Conservation (phyloP, 2,888 invertebrate genomes). For the Cataglyphis altisquamis region DNA sequence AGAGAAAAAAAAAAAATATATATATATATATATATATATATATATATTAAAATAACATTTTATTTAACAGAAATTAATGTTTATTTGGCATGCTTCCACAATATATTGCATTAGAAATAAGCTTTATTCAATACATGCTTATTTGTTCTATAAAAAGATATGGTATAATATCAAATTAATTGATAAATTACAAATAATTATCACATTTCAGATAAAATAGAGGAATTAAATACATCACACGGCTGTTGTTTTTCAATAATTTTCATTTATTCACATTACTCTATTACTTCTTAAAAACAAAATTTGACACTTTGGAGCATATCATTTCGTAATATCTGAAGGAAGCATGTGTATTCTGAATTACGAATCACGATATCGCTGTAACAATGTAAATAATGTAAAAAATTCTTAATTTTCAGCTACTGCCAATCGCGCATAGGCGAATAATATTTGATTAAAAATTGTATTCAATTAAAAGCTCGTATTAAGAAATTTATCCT, state of each 20-base stretch:
- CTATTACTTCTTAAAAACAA: background rate
- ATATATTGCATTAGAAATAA: constrained; percentile 22
- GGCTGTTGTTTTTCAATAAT: background rate
- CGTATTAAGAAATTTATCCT: constrained; percentile 44
- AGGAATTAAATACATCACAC: background rate
- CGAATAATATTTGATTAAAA: constrained; percentile 13
- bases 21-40: background rate
- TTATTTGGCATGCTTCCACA: constrained; percentile 9
- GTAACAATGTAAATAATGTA: background rate
- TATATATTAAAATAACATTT: constrained; percentile 29
- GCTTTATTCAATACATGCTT: background rate
- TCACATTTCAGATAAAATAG: background rate
- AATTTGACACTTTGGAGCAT: background rate
- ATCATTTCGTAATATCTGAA: background rate
- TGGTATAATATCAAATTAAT: constrained; percentile 14
- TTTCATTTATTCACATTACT: background rate
- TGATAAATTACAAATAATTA: constrained; percentile 11
- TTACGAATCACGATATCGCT: constrained; percentile 1
- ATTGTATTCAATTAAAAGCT: constrained; percentile 43
- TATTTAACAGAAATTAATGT: constrained; percentile 31
- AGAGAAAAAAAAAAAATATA: background rate
- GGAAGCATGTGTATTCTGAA: background rate
- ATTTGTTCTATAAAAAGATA: constrained; percentile 3
- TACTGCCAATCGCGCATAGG: background rate
- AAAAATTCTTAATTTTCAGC: constrained; percentile 12